Base-by-base conservation (phyloP, 2,113 vertebrate genomes). In the Corythornis cristatus region DNA sequence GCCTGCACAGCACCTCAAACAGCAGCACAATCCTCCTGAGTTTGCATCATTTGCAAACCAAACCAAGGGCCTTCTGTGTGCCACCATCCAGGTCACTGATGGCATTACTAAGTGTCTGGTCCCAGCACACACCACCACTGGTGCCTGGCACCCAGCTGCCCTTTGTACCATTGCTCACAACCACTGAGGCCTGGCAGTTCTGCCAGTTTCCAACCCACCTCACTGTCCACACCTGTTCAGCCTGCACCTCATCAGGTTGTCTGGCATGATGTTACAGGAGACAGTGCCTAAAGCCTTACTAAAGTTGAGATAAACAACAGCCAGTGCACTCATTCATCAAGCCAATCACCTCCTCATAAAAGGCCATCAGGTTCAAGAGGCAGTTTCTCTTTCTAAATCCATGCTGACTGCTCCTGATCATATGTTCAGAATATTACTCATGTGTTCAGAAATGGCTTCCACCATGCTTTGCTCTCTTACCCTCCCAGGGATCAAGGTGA, bases 381-480 rank as follows among this genome's bases (percentile, higher is more conserved):
- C 13, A 40, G 70, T 45, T 62, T 71, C 23, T 71, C 46, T 88
- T 82, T 48, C 43, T 33, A 93, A 86, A 58, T 46, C 40, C 54
- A 33, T 3, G 5, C 16, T 66, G 42, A 68, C 50, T 65, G 64
- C 15, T 90, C 28, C 0, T 0, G 5, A 28, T 43, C 15, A 37
- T 37, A 37, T 37, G 37, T 37, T 37, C 37, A 37, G 37, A 37
- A 37, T 37, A 37, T 37, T 37, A 37, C 37, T 37, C 35, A 8
- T 15, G 25, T 31, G 9, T 62, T 53, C 48, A 23, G 46, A 85
- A 82, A 51, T 17, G 7, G 20, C 40, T 82, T 85, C 51, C 61
- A 71, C 26, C 12, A 62, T 53, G 75, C 46, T 75, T 40, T 67
- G 13, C 29, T 86, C 46, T 14, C 57, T 40, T 57, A 66, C 22